Percentiles rank a stretch among this genome's conserved stretches.
These are phyloP conservation scores for Mimumesa dahlbomi DNA, from an alignment of 2,888 invertebrate genomes.

Conservation along the genomic window DNA sequence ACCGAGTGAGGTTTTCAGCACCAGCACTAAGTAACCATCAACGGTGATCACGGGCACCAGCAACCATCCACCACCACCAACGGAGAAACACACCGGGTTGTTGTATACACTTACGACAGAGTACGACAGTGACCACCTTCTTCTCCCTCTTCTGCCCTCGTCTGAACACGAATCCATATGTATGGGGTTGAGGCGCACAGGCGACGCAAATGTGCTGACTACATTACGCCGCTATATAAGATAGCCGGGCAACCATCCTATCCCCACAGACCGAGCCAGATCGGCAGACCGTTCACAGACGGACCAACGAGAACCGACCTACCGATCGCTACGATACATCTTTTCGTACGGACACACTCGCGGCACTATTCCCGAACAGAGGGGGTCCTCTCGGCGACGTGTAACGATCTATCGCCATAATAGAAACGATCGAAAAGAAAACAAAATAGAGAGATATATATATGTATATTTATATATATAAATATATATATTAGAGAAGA, in stretches of 20 bases:
- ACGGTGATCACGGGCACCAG: not conserved
- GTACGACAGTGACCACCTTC: constrained; percentile 41
- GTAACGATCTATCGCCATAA: not conserved
- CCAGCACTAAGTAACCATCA: no score
- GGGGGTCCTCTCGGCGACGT: no score
- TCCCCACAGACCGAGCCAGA: constrained; percentile 77
- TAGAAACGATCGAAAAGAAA: not conserved
- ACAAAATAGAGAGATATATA: no score
- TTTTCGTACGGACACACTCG: constrained; percentile 5
- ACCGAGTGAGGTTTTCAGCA: no score
- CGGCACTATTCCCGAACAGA: not conserved
- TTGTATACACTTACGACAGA: constrained; percentile 44
- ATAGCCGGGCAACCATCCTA: constrained; percentile 75
- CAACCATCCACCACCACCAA: constrained; percentile 1
- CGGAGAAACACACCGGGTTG: constrained; percentile 35
- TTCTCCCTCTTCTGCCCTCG: constrained; percentile 49
- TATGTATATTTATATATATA: no score
- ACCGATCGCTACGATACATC: constrained; percentile 30
- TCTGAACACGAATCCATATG: constrained; percentile 73
- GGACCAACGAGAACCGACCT: constrained; percentile 49
- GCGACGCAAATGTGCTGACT: constrained; percentile 78
- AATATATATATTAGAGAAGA: no score
- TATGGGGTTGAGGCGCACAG: constrained; percentile 72
- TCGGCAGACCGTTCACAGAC: constrained; percentile 75
- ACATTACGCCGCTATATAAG: constrained; percentile 79